Base-by-base conservation (phyloP, 2,113 vertebrate genomes). In the Tylochromis polylepis region DNA sequence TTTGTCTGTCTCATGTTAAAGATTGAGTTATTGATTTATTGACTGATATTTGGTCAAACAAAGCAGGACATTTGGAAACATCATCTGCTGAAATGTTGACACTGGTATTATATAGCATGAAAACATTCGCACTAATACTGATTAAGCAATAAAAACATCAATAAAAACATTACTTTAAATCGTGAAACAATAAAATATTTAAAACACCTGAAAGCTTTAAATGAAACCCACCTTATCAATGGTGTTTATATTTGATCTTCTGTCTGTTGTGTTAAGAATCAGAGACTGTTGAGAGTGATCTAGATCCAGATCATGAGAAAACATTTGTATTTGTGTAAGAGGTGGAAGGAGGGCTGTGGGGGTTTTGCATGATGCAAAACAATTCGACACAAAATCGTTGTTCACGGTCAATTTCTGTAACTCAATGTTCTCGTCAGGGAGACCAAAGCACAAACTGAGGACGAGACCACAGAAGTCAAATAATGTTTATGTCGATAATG, bases 101-200 rank as follows among this genome's bases (percentile, higher is more conserved):
- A 27, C 2, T 11, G 41, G 41, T 72, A 72, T 18, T 11, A 51
- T 31, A 75, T 20, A 3, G 11, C 31, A 51, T 29, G 46, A 29
- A 75, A 51, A 75, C 0, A 0, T 75, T 49, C 18, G 24, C 24
- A 20, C 0, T 29, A 20, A 77, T 51, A 20, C 6, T 77, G 11
- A 77, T 29, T 51, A 75, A 29, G 49, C 15, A 29, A 49, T 29
- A 49, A 75, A 49, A 49, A 29, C 5, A 75, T 0, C 34, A 65
- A 65, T 38, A 38, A 38, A 10, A 49, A 75, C 9, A 20, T 15
- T 20, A 51, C 20, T 49, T 29, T 31, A 51, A 46, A 31, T 20
- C 1, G 51, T 77, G 41, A 49, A 75, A 27, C 60, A 75, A 72
- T 27, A 12, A 20, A 51, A 51, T 1, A 49, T 29, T 11, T 38